phyloP scores from a whole-genome alignment of 2,888 invertebrate genomes.

The Therioaphis trifolii region DNA sequence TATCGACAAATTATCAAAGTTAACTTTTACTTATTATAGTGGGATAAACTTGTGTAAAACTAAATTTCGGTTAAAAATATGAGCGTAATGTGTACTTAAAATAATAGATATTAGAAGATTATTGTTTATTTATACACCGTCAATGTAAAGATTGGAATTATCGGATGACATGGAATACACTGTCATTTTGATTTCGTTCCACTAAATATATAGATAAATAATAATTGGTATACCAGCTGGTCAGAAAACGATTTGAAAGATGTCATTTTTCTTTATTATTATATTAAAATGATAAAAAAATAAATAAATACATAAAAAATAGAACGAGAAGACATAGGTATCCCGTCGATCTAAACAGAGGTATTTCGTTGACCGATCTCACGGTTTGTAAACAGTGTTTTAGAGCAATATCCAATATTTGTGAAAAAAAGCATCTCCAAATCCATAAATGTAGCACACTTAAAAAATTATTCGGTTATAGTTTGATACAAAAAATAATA shows the following conservation, averaged over 20 bases:
- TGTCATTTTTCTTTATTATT: neutral
- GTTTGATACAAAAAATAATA: neutral
- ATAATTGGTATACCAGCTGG: neutral
- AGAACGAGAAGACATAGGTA: neutral
- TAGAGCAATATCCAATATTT: slow-evolving; percentile 17
- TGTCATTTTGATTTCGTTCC: slow-evolving; percentile 25
- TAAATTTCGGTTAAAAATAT: too few relatives aligned
- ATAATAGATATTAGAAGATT: too few relatives aligned
- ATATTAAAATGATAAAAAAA: slow-evolving; percentile 3
- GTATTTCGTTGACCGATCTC: slow-evolving; percentile 3
- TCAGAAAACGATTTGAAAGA: neutral
- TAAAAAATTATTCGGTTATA: neutral
- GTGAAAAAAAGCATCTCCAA: neutral
- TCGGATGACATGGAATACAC: neutral
- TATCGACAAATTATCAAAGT: too few relatives aligned
- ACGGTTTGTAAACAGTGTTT: slow-evolving; percentile 16
- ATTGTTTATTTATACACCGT: too few relatives aligned
- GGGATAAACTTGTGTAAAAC: too few relatives aligned
- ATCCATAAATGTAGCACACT: slow-evolving; percentile 3
- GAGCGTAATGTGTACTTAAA: too few relatives aligned
- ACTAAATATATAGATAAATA: neutral
- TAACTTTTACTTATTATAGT: too few relatives aligned
- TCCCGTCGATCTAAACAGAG: slow-evolving; percentile 18
- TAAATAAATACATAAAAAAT: slow-evolving; percentile 2
- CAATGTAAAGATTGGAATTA: neutral